These are phyloP conservation scores for Phalacrocorax aristotelis DNA, from an alignment of 2,113 vertebrate genomes.

Conservation along the genomic window DNA sequence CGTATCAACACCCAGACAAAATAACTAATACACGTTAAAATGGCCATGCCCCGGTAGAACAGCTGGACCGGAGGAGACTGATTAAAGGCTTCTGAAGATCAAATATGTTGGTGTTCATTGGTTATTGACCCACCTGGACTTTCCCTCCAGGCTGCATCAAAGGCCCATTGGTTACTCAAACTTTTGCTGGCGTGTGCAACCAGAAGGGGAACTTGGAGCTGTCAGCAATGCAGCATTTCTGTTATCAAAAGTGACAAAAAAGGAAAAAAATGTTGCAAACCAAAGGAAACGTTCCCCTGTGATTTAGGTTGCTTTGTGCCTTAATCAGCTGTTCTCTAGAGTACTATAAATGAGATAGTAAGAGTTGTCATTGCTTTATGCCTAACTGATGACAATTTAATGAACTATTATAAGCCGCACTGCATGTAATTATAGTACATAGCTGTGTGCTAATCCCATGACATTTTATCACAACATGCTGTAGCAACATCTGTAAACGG, in stretches of 20 bases:
- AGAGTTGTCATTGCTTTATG: slow-evolving; percentile 47
- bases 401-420: slow-evolving; percentile 52
- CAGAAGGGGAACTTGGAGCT: neutral
- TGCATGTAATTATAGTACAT: slow-evolving; percentile 27
- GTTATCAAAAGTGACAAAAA: neutral
- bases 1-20: neutral
- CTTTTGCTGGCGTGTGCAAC: neutral
- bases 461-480: slow-evolving; percentile 8
- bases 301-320: slow-evolving; percentile 9
- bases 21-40: neutral
- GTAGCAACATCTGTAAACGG: slow-evolving; percentile 29
- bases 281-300: neutral
- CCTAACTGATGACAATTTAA: slow-evolving; percentile 63
- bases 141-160: neutral
- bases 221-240: neutral
- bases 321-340: slow-evolving; percentile 47
- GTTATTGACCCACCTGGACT: neutral
- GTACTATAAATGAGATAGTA: slow-evolving; percentile 40
- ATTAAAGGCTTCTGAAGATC: neutral
- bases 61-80: neutral
- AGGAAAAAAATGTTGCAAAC: neutral
- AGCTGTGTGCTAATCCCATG: slow-evolving; percentile 24
- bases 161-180: neutral
- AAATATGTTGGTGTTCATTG: neutral
- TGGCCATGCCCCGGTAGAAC: neutral